Evolutionary conservation across 64 coral and sea anemone genomes (phyloP).

Genomic region (Montipora sp.): DNA sequence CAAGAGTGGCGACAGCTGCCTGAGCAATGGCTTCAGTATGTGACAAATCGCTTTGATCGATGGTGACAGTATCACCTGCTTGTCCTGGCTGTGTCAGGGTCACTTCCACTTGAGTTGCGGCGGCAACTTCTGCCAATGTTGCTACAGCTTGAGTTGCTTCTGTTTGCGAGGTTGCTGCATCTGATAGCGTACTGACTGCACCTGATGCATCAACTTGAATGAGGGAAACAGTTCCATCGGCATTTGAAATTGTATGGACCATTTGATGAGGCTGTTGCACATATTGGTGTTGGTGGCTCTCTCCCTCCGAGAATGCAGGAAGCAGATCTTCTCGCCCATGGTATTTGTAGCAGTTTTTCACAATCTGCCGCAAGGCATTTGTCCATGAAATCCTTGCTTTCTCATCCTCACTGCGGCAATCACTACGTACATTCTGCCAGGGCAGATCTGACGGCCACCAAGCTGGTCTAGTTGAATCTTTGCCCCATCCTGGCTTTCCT

Average conservation of each 20-base stretch:
- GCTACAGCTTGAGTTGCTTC: conserved; percentile 98
- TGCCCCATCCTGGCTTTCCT: conserved; percentile 98
- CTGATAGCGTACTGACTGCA: conserved; percentile 88
- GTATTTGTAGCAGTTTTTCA: conserved; percentile 99
- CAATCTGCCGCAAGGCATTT: conserved; percentile 92
- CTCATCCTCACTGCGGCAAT: conserved; percentile 93
- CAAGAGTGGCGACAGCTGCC: conserved; percentile 97
- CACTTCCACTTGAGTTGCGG: conserved; percentile 91
- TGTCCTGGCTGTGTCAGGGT: conserved; percentile 75
- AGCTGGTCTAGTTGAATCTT: conserved; percentile 84
- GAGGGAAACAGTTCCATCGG: conserved; percentile 94
- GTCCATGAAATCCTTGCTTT: conserved; percentile 99
- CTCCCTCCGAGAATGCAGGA: conserved; percentile 80
- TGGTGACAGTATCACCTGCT: conserved; percentile 62
- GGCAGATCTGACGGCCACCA: conserved; percentile 99
- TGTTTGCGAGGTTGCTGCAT: conserved; percentile 81
- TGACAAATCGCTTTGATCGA: conserved; percentile 89
- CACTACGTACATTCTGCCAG: conserved; percentile 99
- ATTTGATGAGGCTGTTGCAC: conserved; percentile 87
- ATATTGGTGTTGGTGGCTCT: conserved; percentile 74
- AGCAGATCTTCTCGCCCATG: conserved; percentile 96
- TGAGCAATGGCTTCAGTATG: conserved; percentile 95
- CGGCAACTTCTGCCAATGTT: conserved; percentile 95
- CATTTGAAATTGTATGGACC: conserved; percentile 99
- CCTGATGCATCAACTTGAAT: conserved; percentile 99